phyloP scores from a whole-genome alignment of 2,888 invertebrate species.

The Copidosoma aretas region DNA sequence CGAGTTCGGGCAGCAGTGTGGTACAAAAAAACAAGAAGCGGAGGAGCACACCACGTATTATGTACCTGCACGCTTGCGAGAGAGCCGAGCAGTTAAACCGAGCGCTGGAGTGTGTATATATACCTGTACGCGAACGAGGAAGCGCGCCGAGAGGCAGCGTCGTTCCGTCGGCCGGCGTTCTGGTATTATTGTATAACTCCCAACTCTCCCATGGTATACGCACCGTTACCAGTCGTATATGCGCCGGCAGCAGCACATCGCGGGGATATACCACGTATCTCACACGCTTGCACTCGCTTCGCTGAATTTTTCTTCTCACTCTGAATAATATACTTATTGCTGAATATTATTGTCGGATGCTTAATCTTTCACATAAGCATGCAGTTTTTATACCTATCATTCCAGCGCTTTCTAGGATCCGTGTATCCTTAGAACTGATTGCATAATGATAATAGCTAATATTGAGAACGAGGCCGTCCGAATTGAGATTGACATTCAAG shows the following conservation, averaged over 20 bases:
- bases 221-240: constrained; percentile 11
- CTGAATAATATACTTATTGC: constrained; percentile 26
- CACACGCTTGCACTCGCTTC: not conserved
- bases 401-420: constrained; percentile 9
- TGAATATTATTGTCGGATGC: constrained; percentile 23
- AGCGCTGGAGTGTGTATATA: constrained; percentile 23
- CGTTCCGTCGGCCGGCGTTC: constrained; percentile 34
- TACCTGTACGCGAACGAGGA: constrained; percentile 7
- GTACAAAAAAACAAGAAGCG: constrained; percentile 3
- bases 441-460: constrained; percentile 8
- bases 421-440: not conserved
- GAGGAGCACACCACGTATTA: too few species aligned
- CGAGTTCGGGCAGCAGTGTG: constrained; percentile 3
- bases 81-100: constrained; percentile 6
- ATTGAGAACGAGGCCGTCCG: constrained; percentile 14
- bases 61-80: too few species aligned
- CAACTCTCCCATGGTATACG: too few species aligned
- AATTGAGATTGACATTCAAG: constrained; percentile 17
- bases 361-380: constrained; percentile 16
- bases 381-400: not conserved
- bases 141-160: too few species aligned
- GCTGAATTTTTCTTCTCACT: constrained; percentile 22
- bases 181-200: too few species aligned
- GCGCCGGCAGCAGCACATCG: constrained; percentile 6
- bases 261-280: not conserved